Conservation (phyloP, 2,888 invertebrate genomes). For the Dasypogon diadema region DNA sequence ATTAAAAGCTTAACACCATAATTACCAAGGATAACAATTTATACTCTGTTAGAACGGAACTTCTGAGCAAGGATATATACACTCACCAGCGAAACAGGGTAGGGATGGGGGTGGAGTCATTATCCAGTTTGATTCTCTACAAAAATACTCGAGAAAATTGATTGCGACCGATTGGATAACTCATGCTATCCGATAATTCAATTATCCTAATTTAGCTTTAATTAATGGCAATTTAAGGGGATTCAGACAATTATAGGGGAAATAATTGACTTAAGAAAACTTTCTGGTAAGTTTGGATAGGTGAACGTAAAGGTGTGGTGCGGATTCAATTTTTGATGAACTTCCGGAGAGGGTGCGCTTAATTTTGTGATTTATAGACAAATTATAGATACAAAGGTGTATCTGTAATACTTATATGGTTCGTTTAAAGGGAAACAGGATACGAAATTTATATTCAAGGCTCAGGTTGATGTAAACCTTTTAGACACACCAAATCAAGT, state of each 20-base stretch:
- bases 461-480: too few relatives aligned
- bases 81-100: not conserved
- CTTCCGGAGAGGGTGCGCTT: too few relatives aligned
- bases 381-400: too few relatives aligned
- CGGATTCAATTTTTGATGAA: not conserved
- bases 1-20: slow-evolving; percentile 50
- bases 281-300: not conserved
- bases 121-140: slow-evolving; percentile 42
- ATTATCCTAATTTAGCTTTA: slow-evolving; percentile 45
- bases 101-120: not conserved
- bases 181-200: slow-evolving; percentile 43
- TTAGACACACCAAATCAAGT: too few relatives aligned
- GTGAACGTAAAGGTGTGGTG: not conserved
- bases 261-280: not conserved
- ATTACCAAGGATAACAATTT: slow-evolving; percentile 48
- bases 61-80: not conserved
- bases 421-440: too few relatives aligned
- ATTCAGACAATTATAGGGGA: slow-evolving; percentile 20
- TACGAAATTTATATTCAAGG: too few relatives aligned
- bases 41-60: slow-evolving; percentile 24
- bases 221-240: slow-evolving; percentile 43
- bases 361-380: too few relatives aligned
- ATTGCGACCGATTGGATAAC: slow-evolving; percentile 37
- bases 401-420: too few relatives aligned
- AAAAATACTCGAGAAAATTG: slow-evolving; percentile 45